These are phyloP conservation scores for Sebastes melanostomus DNA, from an alignment of 2,797 vertebrate species.

Conservation along the genomic window DNA sequence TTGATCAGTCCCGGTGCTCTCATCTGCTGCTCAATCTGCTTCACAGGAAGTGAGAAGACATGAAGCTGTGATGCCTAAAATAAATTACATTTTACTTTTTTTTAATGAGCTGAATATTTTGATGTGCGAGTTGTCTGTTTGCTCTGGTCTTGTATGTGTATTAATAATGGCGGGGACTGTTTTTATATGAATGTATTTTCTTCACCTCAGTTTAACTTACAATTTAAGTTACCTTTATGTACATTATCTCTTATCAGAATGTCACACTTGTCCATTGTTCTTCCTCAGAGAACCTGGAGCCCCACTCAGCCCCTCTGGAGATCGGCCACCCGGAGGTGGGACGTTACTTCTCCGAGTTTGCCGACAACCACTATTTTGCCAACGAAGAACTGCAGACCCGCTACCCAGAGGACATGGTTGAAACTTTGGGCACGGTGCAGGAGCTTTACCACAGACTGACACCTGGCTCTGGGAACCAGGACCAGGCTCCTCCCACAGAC, in stretches of 20 bases:
- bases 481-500: conserved; percentile 52
- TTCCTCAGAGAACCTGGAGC: conserved; percentile 91
- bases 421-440: conserved; percentile 83
- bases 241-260: background rate
- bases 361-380: conserved; percentile 87
- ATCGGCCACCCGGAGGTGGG: conserved; percentile 94
- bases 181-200: background rate
- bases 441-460: conserved; percentile 85
- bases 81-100: background rate
- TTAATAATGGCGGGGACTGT: background rate
- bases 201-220: background rate
- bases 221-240: background rate
- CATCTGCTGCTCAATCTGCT: background rate
- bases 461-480: conserved; percentile 46
- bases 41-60: background rate
- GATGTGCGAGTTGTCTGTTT: background rate
- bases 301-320: conserved; percentile 89
- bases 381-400: conserved; percentile 91
- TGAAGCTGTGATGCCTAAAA: background rate
- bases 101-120: background rate
- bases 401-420: conserved; percentile 90
- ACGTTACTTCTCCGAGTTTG: conserved; percentile 94
- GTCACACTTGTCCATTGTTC: background rate
- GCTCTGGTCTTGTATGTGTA: background rate
- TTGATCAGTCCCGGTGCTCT: background rate